phyloP scores from a whole-genome alignment of 2,113 vertebrate genomes.

The Macroglossus sobrinus region DNA sequence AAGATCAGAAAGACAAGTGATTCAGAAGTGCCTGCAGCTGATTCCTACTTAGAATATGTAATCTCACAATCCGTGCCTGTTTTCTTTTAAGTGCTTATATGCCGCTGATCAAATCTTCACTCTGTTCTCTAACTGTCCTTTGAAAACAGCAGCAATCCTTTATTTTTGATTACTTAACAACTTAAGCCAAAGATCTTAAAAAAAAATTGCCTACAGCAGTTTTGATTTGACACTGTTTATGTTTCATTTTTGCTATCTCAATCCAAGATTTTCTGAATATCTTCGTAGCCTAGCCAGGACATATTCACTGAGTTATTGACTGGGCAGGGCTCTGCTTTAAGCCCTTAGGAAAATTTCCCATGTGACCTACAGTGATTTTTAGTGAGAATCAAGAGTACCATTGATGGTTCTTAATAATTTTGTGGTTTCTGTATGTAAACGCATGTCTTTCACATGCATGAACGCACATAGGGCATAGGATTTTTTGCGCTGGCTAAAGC shows the following conservation, averaged over 20 bases:
- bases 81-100: slow-evolving; percentile 22
- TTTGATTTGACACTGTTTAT: slow-evolving; percentile 43
- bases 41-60: slow-evolving; percentile 60
- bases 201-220: not conserved
- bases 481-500: not conserved
- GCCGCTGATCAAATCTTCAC: slow-evolving; percentile 26
- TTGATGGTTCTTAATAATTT: slow-evolving; percentile 29
- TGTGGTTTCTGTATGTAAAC: not conserved
- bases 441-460: not conserved
- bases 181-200: slow-evolving; percentile 18
- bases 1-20: slow-evolving; percentile 62
- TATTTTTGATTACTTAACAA: slow-evolving; percentile 43
- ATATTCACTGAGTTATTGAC: not conserved
- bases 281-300: not conserved
- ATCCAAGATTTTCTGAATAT: slow-evolving; percentile 54
- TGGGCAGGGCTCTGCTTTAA: slow-evolving; percentile 7
- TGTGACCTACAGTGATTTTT: slow-evolving; percentile 33
- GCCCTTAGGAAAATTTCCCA: slow-evolving; percentile 11
- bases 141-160: slow-evolving; percentile 31
- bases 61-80: not conserved
- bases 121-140: not conserved
- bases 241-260: slow-evolving; percentile 29
- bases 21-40: slow-evolving; percentile 43
- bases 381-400: not conserved
- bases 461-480: not conserved